A percentile compares a stretch with the other conserved stretches of the same genome.
Conservation (phyloP, 2,888 invertebrate species). For the Adela reaumurella region DNA sequence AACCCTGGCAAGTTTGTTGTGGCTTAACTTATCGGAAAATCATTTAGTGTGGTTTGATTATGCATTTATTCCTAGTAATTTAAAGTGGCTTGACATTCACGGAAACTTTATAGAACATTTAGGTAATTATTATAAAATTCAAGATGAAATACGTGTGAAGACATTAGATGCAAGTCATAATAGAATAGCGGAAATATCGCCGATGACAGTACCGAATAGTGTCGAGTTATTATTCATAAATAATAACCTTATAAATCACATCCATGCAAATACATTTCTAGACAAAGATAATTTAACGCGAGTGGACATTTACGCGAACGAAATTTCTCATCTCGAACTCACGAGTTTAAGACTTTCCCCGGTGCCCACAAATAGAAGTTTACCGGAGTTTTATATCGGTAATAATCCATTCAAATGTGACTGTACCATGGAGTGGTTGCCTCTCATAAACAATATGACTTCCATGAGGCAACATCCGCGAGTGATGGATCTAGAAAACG, state of each 20-base stretch:
- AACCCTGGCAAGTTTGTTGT: slow-evolving; percentile 76
- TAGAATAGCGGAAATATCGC: slow-evolving; percentile 75
- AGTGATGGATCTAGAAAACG: slow-evolving; percentile 84
- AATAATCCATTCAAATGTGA: slow-evolving; percentile 94
- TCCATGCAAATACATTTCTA: slow-evolving; percentile 81
- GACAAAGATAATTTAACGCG: slow-evolving; percentile 81
- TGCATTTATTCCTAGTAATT: slow-evolving; percentile 83
- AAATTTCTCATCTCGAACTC: slow-evolving; percentile 76
- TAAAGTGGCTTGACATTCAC: slow-evolving; percentile 89
- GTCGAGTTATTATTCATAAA: slow-evolving; percentile 85
- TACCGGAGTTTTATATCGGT: slow-evolving; percentile 87
- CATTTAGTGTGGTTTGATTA: slow-evolving; percentile 92
- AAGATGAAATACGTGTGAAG: slow-evolving; percentile 76
- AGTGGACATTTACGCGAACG: slow-evolving; percentile 88
- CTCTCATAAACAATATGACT: slow-evolving; percentile 83
- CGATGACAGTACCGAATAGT: slow-evolving; percentile 85
- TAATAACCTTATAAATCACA: slow-evolving; percentile 78
- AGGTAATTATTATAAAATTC: slow-evolving; percentile 84
- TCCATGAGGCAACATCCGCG: slow-evolving; percentile 78
- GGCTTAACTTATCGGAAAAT: slow-evolving; percentile 88
- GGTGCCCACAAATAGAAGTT: slow-evolving; percentile 67
- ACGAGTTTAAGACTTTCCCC: slow-evolving; percentile 76
- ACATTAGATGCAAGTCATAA: slow-evolving; percentile 89
- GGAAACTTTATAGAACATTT: slow-evolving; percentile 85
- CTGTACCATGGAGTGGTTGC: slow-evolving; percentile 94